phyloP scores from a whole-genome alignment of 2,797 vertebrate genomes.

The Coregonus suidteri region DNA sequence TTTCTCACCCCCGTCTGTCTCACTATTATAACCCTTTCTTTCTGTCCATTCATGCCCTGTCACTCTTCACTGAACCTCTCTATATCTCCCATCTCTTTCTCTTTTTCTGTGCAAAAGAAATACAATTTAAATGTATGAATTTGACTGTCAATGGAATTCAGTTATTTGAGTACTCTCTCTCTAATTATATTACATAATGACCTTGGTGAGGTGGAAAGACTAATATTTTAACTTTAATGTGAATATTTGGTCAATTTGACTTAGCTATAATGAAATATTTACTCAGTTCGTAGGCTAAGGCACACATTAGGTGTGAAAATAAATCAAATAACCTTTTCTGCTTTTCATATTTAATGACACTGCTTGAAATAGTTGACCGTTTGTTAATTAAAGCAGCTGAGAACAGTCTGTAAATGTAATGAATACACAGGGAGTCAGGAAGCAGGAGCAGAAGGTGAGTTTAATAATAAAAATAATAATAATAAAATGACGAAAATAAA shows the following conservation, averaged over 20 bases:
- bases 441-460: too few relatives aligned
- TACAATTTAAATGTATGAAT: slow-evolving; percentile 23
- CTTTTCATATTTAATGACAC: slow-evolving; percentile 26
- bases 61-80: neutral
- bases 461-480: too few relatives aligned
- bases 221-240: slow-evolving; percentile 11
- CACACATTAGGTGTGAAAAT: neutral
- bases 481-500: too few relatives aligned
- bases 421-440: too few relatives aligned
- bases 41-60: neutral
- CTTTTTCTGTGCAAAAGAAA: neutral
- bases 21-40: neutral
- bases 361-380: neutral
- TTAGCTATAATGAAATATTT: neutral
- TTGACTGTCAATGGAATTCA: slow-evolving; percentile 21
- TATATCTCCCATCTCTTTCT: neutral
- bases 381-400: neutral
- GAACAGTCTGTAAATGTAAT: neutral
- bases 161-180: slow-evolving; percentile 17
- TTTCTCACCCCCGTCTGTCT: neutral
- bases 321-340: slow-evolving; percentile 14
- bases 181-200: slow-evolving; percentile 39
- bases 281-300: neutral
- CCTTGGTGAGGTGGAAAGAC: slow-evolving; percentile 14
- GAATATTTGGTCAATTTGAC: slow-evolving; percentile 32